Evolutionary conservation across 2,113 vertebrate genomes (phyloP).

Genomic region (Mesembrinibis cayennensis): DNA sequence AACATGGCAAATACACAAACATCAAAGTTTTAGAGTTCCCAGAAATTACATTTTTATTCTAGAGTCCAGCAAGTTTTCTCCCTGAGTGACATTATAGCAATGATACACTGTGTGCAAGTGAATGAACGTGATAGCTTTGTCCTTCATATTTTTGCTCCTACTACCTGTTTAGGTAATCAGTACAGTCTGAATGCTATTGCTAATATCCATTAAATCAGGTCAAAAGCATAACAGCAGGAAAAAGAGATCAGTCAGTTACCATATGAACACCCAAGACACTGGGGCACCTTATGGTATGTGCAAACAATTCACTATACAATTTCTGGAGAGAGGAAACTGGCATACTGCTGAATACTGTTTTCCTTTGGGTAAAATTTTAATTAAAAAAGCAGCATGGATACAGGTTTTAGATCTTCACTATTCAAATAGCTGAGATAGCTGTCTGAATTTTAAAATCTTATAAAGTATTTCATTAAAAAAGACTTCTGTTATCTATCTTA

Average conservation of each 20-base stretch:
- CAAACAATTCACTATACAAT: slow-evolving; percentile 80
- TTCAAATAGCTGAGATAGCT: slow-evolving; percentile 74
- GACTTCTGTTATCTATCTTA: slow-evolving; percentile 45
- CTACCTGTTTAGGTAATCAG: slow-evolving; percentile 73
- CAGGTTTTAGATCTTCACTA: slow-evolving; percentile 76
- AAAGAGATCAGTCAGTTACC: slow-evolving; percentile 69
- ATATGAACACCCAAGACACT: slow-evolving; percentile 74
- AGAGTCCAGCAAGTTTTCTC: slow-evolving; percentile 20
- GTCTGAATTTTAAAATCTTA: slow-evolving; percentile 77
- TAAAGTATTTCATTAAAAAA: slow-evolving; percentile 36
- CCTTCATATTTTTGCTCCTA: slow-evolving; percentile 23
- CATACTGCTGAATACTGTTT: slow-evolving; percentile 78
- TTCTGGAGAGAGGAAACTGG: slow-evolving; percentile 78
- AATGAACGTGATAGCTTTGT: slow-evolving; percentile 7
- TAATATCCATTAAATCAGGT: slow-evolving; percentile 78
- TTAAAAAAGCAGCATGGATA: slow-evolving; percentile 83
- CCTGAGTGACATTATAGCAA: not conserved
- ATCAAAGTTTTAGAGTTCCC: not conserved
- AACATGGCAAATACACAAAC: slow-evolving; percentile 15
- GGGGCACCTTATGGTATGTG: slow-evolving; percentile 79
- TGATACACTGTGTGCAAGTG: not conserved
- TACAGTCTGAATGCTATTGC: slow-evolving; percentile 44
- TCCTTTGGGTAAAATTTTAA: slow-evolving; percentile 84
- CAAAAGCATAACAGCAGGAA: slow-evolving; percentile 74
- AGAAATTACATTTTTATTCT: not conserved